Evolutionary conservation across 2,888 invertebrate species (phyloP).

Genomic region (Synanthedon andrenaeformis): DNA sequence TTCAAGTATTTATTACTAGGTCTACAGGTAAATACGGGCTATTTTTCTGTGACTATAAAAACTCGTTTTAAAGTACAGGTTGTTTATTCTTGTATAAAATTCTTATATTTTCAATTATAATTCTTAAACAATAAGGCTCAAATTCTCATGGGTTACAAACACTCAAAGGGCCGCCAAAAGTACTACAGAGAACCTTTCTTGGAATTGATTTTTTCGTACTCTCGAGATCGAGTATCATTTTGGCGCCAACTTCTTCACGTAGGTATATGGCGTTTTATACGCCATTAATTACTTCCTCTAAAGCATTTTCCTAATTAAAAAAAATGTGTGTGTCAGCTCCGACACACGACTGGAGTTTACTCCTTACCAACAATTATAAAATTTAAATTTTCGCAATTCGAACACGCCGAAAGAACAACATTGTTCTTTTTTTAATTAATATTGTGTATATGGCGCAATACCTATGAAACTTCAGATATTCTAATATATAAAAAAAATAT

Average conservation of each 20-base stretch:
- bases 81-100: not conserved
- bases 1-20: conserved; percentile 19
- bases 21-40: not conserved
- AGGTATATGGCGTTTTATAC: too few relatives aligned
- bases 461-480: too few relatives aligned
- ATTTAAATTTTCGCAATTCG: too few relatives aligned
- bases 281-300: too few relatives aligned
- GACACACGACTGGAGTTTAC: too few relatives aligned
- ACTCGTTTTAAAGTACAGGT: not conserved
- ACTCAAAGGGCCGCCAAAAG: not conserved
- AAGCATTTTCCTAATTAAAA: too few relatives aligned
- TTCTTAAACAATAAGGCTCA: not conserved
- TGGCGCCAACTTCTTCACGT: not conserved
- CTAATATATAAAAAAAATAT: too few relatives aligned
- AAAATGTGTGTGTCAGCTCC: too few relatives aligned
- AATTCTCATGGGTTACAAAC: not conserved
- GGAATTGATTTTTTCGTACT: not conserved
- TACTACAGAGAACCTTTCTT: not conserved
- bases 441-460: too few relatives aligned
- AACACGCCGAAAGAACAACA: too few relatives aligned
- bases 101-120: not conserved
- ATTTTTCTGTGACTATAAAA: not conserved
- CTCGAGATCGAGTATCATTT: not conserved
- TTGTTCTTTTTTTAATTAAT: too few relatives aligned
- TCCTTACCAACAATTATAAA: too few relatives aligned